Conservation (phyloP, 2,888 invertebrate species). For the Hanleya hanleyi region DNA sequence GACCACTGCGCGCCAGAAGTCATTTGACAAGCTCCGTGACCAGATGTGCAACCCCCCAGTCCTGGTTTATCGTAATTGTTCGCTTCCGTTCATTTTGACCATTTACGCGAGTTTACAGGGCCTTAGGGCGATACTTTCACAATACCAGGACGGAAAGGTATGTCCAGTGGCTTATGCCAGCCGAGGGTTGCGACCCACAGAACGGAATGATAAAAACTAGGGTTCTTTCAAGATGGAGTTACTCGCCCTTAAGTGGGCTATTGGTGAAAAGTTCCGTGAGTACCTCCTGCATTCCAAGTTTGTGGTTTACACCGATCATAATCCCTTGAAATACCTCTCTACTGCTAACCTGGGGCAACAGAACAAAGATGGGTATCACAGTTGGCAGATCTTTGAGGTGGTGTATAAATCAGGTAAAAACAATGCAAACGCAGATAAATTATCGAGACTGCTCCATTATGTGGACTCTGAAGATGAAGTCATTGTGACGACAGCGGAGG, state of each 20-base stretch:
- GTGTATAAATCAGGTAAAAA: not conserved
- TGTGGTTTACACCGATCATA: not conserved
- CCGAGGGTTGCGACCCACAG: conserved; percentile 19
- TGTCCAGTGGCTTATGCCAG: conserved; percentile 40
- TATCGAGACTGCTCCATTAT: not conserved
- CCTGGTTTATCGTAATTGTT: conserved; percentile 24
- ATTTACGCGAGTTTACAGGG: conserved; percentile 40
- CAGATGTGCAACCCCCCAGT: conserved; percentile 27
- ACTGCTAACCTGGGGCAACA: not conserved
- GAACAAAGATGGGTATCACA: not conserved
- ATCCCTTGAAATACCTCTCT: not conserved
- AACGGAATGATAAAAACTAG: conserved; percentile 29
- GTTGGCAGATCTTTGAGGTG: not conserved
- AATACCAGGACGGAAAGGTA: conserved; percentile 38
- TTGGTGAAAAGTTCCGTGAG: not conserved
- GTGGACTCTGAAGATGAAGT: not conserved
- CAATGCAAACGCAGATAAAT: not conserved
- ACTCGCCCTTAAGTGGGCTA: conserved; percentile 23
- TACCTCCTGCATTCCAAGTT: not conserved
- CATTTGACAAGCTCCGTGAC: conserved; percentile 32
- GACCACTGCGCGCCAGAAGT: conserved; percentile 22
- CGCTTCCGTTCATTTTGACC: conserved; percentile 35
- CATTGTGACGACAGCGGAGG: too few relatives aligned
- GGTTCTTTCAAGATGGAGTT: conserved; percentile 38
- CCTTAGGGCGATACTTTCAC: conserved; percentile 43